Evolutionary conservation across 2,113 vertebrate species (phyloP), one percentile per base, ranked within the genome.

Genomic region (Pica pica): DNA sequence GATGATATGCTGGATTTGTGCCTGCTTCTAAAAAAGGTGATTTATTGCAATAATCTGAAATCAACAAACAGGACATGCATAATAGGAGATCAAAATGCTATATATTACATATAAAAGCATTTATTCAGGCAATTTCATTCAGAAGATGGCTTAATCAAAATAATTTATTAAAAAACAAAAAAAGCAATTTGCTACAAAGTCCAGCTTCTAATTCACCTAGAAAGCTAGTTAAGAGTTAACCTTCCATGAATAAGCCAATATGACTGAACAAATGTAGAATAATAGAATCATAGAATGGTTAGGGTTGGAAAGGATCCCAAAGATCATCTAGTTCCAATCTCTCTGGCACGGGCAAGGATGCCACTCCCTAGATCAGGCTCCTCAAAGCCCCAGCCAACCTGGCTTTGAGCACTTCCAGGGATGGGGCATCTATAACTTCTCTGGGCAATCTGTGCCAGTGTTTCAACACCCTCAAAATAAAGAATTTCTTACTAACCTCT

Each of bases 21-120:
- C 42, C 79, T 87, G 16, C 89, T 63, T 75, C 70, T 24, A 61
- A 63, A 95, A 95, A 88, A 95, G 65, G 9, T 55, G 31, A 79
- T 81, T 89, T 96, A 55, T 73, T 89, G 39, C 27, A 95, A 74
- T 74, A 74, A 74, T 91, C 74, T 93, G 31, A 64, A 93, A 60
- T 69, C 71, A 95, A 60, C 55, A 89, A 79, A 93, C 46, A 46
- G n/a, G 24, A 14, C 19, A 50, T 44, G 39, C 3, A 63, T 28
- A n/a, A 60, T 41, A 76, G 61, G 16, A 56, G 37, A 87, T 73
- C 35, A 65, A 86, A 93, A 90, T 55, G 55, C 23, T 76, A 46
- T 46, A 65, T 50, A 87, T 81, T 87, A 63, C 26, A 64, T 18
- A 35, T 11, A 79, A 68, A 95, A 95, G 83, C 9, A 83, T 90